Percentiles rank a stretch among this genome's conserved stretches.
Conservation (phyloP, 2,888 invertebrate species). For the Vesta saturnalis region DNA sequence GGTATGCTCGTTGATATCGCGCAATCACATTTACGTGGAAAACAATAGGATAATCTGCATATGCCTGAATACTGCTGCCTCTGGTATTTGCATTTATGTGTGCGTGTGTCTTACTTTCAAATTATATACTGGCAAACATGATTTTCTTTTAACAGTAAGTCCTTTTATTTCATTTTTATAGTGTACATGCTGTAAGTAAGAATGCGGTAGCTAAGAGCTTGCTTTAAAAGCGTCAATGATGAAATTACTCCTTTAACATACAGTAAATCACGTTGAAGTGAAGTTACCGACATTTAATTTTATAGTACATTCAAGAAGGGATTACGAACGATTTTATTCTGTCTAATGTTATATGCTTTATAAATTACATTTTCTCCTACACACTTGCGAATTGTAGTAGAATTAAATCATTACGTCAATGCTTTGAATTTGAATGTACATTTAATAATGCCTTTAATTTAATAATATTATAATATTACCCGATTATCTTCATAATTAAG, state of each 20-base stretch:
- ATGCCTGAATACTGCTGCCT: constrained; percentile 17
- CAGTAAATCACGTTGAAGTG: constrained; percentile 16
- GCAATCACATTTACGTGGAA: constrained; percentile 32
- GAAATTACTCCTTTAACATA: constrained; percentile 14
- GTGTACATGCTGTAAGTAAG: constrained; percentile 9
- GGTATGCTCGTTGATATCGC: constrained; percentile 27
- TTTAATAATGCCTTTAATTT: no score
- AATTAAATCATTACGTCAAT: no score
- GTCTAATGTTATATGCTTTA: neutral
- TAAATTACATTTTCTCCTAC: neutral
- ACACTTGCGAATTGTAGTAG: neutral
- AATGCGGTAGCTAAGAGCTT: constrained; percentile 16
- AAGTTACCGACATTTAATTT: constrained; percentile 17
- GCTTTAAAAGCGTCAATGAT: neutral
- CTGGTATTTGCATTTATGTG: constrained; percentile 21
- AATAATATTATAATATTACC: no score
- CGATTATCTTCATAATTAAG: no score
- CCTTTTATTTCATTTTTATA: constrained; percentile 6
- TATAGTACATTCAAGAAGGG: constrained; percentile 4
- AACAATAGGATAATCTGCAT: constrained; percentile 33
- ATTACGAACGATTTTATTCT: neutral
- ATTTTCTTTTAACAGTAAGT: constrained; percentile 18
- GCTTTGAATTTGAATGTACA: no score
- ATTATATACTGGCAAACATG: constrained; percentile 10
- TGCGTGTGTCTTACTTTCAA: neutral